Evolutionary conservation across 2,797 vertebrate species (phyloP), one percentile per base, ranked within the genome.

Genomic region (Cossypha polioptera): DNA sequence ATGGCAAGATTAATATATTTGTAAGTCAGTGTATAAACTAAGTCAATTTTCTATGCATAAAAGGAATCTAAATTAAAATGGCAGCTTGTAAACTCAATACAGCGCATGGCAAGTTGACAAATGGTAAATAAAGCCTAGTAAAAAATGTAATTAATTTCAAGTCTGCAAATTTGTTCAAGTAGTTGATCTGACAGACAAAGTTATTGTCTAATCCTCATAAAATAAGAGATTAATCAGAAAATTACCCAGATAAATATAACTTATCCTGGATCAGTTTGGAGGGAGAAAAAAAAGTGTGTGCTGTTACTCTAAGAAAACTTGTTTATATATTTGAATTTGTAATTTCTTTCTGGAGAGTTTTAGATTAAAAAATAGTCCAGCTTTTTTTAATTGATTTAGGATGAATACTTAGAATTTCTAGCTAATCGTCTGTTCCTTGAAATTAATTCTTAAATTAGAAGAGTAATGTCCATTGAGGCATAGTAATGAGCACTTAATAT

Each of bases 41-140:
- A 75, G 54, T 65, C 38, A 80, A 45, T 93, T 93, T 88, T 77
- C 48, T 16, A 5, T 83, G 48, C 36, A 26, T 83, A 90, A 80
- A 82, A 72, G 21, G 26, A 57, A 42, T 67, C 45, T 95, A 59
- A 90, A 90, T 79, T 85, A 73, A 93, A 92, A 91, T 81, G 59
- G 51, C 55, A 85, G 36, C 61, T 87, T 91, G 33, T 78, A 73
- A 91, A 87, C 63, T 89, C 85, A 77, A 25, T 79, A 33, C 35
- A 45, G 59, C n/a, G 16, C 89, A 28, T 62, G 45, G 63, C 74
- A 91, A 76, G 26, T 45, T 91, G 73, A 57, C 1, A 11, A 92
- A 77, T 53, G 68, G 50, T 80, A 88, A 93, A 65, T 87, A 77
- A 95, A 89, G 9, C 47, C 28, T 51, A 25, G 36, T 65, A 54